Evolutionary conservation across 2,113 vertebrate species (phyloP), one percentile per base, ranked within the genome.

Genomic region (Spermophilus dauricus): DNA sequence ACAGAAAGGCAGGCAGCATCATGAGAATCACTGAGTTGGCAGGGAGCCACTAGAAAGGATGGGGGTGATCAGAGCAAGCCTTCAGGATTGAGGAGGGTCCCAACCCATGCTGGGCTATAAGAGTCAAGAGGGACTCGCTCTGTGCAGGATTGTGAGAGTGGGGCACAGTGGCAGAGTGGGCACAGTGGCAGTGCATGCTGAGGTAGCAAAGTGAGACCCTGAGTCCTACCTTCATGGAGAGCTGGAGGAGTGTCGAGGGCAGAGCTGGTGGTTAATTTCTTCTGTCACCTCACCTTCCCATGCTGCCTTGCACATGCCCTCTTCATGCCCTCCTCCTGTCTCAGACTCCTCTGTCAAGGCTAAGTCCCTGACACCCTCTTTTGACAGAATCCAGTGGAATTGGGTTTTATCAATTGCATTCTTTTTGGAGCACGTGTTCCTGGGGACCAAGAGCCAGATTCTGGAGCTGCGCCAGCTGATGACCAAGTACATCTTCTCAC

Each of bases 361-460:
- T 53, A 13, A 53, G 51, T 53, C 2, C 14, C 12, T 53, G 12
- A 53, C 51, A 53, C 89, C 81, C 2, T 96, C 94, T 81, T 42
- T 88, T 58, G 91, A 24, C 98, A 99, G 99, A 56, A 87, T 51
- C 91, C 98, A 97, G 28, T 99, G 99, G 99, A 99, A 98, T 95
- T 98, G 98, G 0, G 98, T 99, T 70, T 99, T 99, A 81, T 98
- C 99, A 53, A 91, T 99, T 67, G 99, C 99, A 0, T 98, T 99
- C 6, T 99, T 99, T 65, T 98, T 99, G 98, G 99, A 99, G 37
- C 99, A 99, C 0, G 98, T 99, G 72, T 8, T 99, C 0, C 0
- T 99, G 58, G 99, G 98, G 72, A 98, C 98, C 0, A 75, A 98
- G 81, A 34, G 87, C 0, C 39, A 98, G 8, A 97, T 99, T 75